phyloP scores from a whole-genome alignment of 2,113 vertebrate genomes.

The Zosterops pallidus region DNA sequence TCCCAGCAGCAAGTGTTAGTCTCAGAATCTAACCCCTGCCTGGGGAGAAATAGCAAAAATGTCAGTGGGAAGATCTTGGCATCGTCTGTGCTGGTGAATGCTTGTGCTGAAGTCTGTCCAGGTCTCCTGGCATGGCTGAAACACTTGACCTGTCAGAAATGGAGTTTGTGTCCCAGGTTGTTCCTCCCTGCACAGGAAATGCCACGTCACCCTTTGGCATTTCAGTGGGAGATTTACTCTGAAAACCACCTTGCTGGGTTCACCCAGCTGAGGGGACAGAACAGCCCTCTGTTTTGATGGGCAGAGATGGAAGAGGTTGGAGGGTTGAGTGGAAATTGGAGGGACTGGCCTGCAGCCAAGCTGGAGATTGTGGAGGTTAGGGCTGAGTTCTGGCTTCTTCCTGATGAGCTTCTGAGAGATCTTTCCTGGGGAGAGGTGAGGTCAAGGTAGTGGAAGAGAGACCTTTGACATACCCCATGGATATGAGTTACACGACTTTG shows the following conservation, averaged over 20 bases:
- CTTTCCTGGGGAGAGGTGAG: not conserved
- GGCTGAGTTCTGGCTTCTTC: not conserved
- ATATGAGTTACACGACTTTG: not conserved
- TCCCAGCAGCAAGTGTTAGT: not conserved
- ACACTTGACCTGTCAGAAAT: constrained; percentile 52
- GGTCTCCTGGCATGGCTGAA: not conserved
- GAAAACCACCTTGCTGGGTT: not conserved
- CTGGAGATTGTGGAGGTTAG: not conserved
- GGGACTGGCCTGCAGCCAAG: not conserved
- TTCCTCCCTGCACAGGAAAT: not conserved
- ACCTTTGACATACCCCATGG: not conserved
- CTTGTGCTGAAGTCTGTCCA: not conserved
- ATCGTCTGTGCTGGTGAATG: not conserved
- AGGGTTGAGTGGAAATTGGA: not conserved
- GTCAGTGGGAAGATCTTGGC: not conserved
- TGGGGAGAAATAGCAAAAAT: not conserved
- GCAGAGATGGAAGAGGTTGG: not conserved
- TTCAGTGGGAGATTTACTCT: not conserved
- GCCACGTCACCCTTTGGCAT: accelerated
- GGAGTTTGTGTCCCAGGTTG: not conserved
- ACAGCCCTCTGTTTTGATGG: not conserved
- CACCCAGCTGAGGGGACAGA: not conserved
- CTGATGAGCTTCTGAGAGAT: not conserved
- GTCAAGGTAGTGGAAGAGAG: not conserved
- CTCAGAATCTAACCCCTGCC: not conserved